Evolutionary conservation across 2,113 vertebrate species (phyloP).

Genomic region (Telmatochromis brachygnathus): DNA sequence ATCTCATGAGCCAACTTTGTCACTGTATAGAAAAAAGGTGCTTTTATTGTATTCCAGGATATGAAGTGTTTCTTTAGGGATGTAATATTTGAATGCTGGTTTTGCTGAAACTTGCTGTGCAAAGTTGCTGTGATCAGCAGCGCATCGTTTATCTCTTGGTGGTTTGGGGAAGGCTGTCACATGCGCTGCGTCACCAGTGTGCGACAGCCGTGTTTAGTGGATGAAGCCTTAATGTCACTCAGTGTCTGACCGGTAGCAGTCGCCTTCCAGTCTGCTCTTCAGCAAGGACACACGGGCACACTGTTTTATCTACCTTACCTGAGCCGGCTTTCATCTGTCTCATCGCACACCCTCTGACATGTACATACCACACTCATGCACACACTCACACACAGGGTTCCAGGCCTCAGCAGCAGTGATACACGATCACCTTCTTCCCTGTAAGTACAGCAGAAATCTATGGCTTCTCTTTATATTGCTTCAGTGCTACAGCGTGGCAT

Average conservation of each 20-base stretch:
- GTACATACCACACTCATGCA: not conserved
- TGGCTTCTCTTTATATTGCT: slow-evolving; percentile 4
- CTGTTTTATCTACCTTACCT: not conserved
- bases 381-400: not conserved
- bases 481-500: not conserved
- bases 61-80: not conserved
- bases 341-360: not conserved
- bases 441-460: slow-evolving; percentile 29
- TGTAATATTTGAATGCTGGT: not conserved
- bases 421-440: slow-evolving; percentile 19
- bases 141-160: not conserved
- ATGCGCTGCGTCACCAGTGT: slow-evolving; percentile 33
- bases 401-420: slow-evolving; percentile 2
- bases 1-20: not conserved
- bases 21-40: accelerated
- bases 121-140: not conserved
- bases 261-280: slow-evolving; percentile 19
- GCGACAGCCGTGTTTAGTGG: slow-evolving; percentile 14
- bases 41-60: not conserved
- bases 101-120: not conserved
- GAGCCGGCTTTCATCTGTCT: not conserved
- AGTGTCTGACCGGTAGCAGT: not conserved
- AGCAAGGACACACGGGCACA: slow-evolving; percentile 17
- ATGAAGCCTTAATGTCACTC: slow-evolving; percentile 40
- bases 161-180: not conserved